Evolutionary conservation across 2,113 vertebrate genomes (phyloP), one percentile per base, ranked within the genome.

Genomic region (Poecile atricapillus): DNA sequence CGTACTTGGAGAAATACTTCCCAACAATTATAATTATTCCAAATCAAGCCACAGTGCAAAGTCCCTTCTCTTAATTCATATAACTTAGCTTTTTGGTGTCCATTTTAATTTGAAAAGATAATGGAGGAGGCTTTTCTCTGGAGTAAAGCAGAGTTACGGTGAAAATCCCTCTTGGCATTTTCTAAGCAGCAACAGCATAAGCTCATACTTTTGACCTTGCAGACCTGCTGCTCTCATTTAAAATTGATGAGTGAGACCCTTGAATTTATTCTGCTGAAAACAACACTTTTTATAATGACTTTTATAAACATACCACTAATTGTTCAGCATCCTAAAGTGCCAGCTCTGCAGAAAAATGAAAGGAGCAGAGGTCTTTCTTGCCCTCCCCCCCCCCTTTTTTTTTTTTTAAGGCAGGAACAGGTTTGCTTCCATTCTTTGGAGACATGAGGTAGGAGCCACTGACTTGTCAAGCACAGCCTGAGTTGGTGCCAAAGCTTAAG

Each of bases 1-100:
- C 59, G 50, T 94, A 87, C 87, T 73, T 80, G 80, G 93, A 92
- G 94, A 95, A 96, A 96, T 86, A 83, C 65, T 93, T 92, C 76
- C 77, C 62, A 83, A 87, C 55, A 60, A 90, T 96, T 73, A 83
- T 89, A 90, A 97, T 97, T 95, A 96, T 94, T 96, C 73, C 62
- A 90, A 77, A 89, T 92, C 81, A 88, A 94, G 63, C 47, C 18
- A 64, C 19, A 67, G 64, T 69, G 44, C 53, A 64, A 95, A 73
- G 55, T 79, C 35, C 74, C 30, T 77, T 83, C 46, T 84, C 84
- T 90, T 77, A 90, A 80, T 80, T 95, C 75, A 82, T 49, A 21
- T 62, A 88, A 56, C 8, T 30, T n/a, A 30, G 35, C 30, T 83
- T 86, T 90, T 82, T 7, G 6, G 75, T 74, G 52, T 77, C 68